Conservation (phyloP, 2,888 invertebrate genomes). For the Cosmopolites sordidus region DNA sequence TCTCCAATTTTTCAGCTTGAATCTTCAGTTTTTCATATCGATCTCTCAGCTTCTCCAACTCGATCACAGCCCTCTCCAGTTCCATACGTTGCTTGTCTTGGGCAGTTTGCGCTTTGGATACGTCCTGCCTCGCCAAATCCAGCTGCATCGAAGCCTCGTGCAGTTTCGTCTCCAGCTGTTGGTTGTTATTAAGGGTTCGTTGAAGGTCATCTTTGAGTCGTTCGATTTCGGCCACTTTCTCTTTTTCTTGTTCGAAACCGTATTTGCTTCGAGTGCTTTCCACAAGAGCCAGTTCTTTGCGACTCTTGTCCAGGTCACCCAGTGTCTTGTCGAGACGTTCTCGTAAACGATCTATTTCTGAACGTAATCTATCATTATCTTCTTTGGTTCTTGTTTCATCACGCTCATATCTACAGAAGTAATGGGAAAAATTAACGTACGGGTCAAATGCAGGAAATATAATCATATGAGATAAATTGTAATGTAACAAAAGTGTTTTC, state of each 20-base stretch:
- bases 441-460: too few relatives aligned
- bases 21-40: slow-evolving; percentile 79
- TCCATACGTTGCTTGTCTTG: slow-evolving; percentile 79
- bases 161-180: slow-evolving; percentile 68
- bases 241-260: slow-evolving; percentile 69
- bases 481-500: too few relatives aligned
- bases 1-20: slow-evolving; percentile 65
- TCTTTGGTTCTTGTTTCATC: slow-evolving; percentile 65
- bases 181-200: slow-evolving; percentile 58
- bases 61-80: slow-evolving; percentile 79
- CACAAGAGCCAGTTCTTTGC: slow-evolving; percentile 70
- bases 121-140: slow-evolving; percentile 74
- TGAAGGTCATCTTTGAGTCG: slow-evolving; percentile 70
- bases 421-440: too few relatives aligned
- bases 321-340: slow-evolving; percentile 77
- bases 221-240: slow-evolving; percentile 61
- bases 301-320: slow-evolving; percentile 71
- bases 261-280: slow-evolving; percentile 78
- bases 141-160: slow-evolving; percentile 79
- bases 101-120: slow-evolving; percentile 65
- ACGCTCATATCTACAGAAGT: slow-evolving; percentile 51
- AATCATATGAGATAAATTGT: too few relatives aligned
- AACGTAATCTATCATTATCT: slow-evolving; percentile 71
- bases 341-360: slow-evolving; percentile 76
- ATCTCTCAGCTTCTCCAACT: slow-evolving; percentile 83